Conservation (phyloP, 2,113 vertebrate species). For the Ceyx melanurus region DNA sequence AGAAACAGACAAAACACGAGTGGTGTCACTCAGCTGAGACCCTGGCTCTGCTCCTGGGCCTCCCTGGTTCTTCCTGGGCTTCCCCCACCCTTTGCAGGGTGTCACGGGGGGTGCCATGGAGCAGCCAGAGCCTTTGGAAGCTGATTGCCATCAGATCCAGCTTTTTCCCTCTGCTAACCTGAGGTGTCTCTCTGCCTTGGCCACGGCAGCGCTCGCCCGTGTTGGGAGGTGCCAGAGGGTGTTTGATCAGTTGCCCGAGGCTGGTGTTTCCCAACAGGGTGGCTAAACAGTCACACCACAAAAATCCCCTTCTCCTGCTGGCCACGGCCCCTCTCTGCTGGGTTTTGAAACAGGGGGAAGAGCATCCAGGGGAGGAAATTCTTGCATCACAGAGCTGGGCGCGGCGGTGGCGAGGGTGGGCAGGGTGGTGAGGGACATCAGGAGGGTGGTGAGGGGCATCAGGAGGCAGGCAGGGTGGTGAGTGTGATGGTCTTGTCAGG, state of each 20-base stretch:
- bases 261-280: not conserved
- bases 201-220: not conserved
- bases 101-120: fast-evolving
- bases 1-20: not conserved
- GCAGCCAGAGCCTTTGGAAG: not conserved
- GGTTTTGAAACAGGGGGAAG: not conserved
- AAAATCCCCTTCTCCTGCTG: fast-evolving
- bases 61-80: not conserved
- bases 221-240: not conserved
- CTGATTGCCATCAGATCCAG: not conserved
- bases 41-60: fast-evolving
- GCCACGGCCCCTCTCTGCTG: fast-evolving
- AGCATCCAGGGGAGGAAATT: fast-evolving
- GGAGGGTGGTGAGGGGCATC: no score
- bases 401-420: not conserved
- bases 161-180: not conserved
- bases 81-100: not conserved
- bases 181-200: not conserved
- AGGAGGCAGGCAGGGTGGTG: no score
- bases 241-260: constrained; percentile 40
- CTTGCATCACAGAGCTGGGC: not conserved
- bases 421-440: not conserved
- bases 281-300: not conserved
- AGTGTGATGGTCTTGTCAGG: fast-evolving
- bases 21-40: fast-evolving